A percentile compares a stretch with the other conserved stretches of the same genome.
phyloP scores from a whole-genome alignment of 2,797 vertebrate genomes.

The Percopsis omiscomaycus region DNA sequence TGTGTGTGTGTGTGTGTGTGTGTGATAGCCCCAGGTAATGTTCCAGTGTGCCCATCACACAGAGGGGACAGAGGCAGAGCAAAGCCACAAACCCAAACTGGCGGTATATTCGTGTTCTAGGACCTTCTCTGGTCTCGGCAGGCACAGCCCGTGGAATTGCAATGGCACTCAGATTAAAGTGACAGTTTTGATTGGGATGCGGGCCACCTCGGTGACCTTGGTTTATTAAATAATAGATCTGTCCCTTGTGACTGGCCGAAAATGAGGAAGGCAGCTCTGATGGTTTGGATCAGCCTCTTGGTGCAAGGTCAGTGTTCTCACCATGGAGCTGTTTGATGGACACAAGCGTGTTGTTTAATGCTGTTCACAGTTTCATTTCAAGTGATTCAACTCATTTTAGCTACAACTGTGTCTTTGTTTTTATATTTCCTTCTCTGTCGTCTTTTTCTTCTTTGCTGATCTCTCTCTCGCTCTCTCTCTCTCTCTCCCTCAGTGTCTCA shows the following conservation, averaged over 20 bases:
- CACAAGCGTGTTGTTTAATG: too few species aligned
- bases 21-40: constrained; percentile 71
- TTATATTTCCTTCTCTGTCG: background rate
- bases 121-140: constrained; percentile 33
- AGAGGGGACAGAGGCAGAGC: constrained; percentile 46
- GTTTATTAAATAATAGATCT: constrained; percentile 66
- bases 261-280: constrained; percentile 70
- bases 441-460: constrained; percentile 1
- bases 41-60: constrained; percentile 63
- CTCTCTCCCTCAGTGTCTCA: constrained; percentile 71
- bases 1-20: constrained; percentile 36
- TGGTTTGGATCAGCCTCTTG: constrained; percentile 71
- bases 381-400: background rate
- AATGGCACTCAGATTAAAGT: constrained; percentile 46
- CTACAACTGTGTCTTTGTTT: background rate
- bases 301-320: constrained; percentile 72
- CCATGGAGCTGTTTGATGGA: constrained; percentile 17
- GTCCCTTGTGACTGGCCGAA: constrained; percentile 47
- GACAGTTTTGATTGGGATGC: constrained; percentile 46
- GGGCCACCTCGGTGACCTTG: constrained; percentile 1
- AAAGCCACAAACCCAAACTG: constrained; percentile 48
- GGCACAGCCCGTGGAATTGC: constrained; percentile 18
- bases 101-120: constrained; percentile 60
- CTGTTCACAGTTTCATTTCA: background rate
- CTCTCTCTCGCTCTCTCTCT: background rate